Conservation (phyloP, 2,888 invertebrate genomes). For the Carterocephalus palaemon region DNA sequence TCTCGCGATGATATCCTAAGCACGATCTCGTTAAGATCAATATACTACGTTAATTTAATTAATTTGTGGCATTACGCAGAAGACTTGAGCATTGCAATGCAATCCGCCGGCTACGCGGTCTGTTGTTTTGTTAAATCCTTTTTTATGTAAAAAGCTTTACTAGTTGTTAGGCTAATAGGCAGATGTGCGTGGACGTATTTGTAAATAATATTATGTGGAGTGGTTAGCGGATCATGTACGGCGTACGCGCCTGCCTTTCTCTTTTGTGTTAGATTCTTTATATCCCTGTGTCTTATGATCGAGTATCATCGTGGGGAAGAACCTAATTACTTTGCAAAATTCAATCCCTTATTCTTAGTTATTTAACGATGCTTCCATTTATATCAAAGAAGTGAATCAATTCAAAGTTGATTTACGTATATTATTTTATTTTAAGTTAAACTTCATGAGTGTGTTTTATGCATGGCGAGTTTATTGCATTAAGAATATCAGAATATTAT, state of each 20-base stretch:
- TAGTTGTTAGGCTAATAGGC: conserved; percentile 65
- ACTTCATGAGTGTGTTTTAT: conserved; percentile 73
- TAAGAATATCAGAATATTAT: conserved; percentile 56
- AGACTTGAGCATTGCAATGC: conserved; percentile 74
- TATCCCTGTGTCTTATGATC: conserved; percentile 16
- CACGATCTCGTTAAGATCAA: conserved; percentile 78
- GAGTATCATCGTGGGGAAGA: conserved; percentile 26
- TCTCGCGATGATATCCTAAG: conserved; percentile 73
- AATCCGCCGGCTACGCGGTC: conserved; percentile 47
- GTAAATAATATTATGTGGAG: conserved; percentile 67
- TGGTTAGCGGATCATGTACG: conserved; percentile 49
- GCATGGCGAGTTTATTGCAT: conserved; percentile 74
- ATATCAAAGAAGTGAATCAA: conserved; percentile 76
- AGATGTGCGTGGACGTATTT: conserved; percentile 64
- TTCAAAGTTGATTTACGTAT: conserved; percentile 72
- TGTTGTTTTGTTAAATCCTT: conserved; percentile 61
- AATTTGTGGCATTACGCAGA: conserved; percentile 74
- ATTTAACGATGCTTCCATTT: conserved; percentile 77
- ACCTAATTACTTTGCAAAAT: conserved; percentile 41
- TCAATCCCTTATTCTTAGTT: conserved; percentile 62
- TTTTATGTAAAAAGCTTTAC: conserved; percentile 77
- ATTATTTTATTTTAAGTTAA: conserved; percentile 65
- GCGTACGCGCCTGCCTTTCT: conserved; percentile 27
- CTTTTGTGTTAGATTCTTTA: conserved; percentile 12
- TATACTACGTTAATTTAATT: conserved; percentile 63